Percentiles rank a stretch among this genome's conserved stretches.
Conservation (phyloP, 2,888 invertebrate species). For the Philaethria dido region DNA sequence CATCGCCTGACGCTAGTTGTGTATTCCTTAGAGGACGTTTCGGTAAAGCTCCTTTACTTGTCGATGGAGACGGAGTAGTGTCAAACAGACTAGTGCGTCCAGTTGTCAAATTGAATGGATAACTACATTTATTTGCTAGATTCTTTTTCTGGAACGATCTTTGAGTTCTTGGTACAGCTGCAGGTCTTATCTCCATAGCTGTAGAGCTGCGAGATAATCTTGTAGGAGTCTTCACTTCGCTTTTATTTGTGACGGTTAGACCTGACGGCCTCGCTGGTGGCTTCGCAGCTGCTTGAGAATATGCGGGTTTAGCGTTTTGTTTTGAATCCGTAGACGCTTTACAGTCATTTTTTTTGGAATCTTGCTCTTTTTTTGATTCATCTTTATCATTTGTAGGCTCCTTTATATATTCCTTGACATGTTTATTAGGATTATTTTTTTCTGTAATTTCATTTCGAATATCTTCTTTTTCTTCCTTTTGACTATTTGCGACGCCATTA, state of each 20-base stretch:
- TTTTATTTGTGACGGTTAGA: constrained; percentile 51
- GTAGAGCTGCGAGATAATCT: constrained; percentile 72
- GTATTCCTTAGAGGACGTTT: constrained; percentile 53
- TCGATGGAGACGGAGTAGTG: constrained; percentile 48
- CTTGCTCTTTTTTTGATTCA: constrained; percentile 52
- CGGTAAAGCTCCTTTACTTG: constrained; percentile 51
- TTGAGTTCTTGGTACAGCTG: constrained; percentile 54
- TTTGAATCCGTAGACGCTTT: constrained; percentile 57
- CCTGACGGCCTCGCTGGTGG: constrained; percentile 61
- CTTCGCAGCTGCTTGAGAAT: constrained; percentile 81
- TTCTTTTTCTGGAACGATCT: constrained; percentile 63
- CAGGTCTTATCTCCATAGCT: constrained; percentile 72
- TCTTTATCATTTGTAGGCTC: constrained; percentile 40
- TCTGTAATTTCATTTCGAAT: constrained; percentile 6
- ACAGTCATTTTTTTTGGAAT: constrained; percentile 53
- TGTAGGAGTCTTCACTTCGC: constrained; percentile 63
- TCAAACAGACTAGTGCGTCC: constrained; percentile 77
- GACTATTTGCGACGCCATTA: no score
- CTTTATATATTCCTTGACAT: constrained; percentile 14
- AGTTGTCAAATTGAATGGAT: constrained; percentile 79
- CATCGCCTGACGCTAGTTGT: constrained; percentile 66
- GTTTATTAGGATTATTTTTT: constrained; percentile 15
- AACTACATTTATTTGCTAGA: constrained; percentile 74
- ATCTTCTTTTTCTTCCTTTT: background rate
- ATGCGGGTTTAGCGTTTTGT: constrained; percentile 65